A percentile compares a stretch with the other conserved stretches of the same genome.
phyloP scores from a whole-genome alignment of 2,888 invertebrate genomes.

The Ptychoptera albimana region DNA sequence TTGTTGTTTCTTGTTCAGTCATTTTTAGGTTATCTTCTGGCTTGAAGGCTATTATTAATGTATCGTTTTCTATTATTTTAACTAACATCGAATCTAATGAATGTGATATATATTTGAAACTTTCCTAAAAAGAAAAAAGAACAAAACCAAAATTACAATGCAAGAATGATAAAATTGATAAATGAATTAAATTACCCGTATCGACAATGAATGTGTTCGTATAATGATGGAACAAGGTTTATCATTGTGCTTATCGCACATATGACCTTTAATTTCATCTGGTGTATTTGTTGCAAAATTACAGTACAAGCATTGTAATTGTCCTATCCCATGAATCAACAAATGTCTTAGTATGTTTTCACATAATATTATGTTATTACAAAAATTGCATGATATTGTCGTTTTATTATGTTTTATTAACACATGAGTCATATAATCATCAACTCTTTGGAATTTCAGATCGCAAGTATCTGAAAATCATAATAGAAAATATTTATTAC shows the following conservation, averaged over 20 bases:
- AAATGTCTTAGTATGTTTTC: slow-evolving; percentile 23
- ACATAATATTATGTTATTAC: slow-evolving; percentile 3
- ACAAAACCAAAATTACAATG: neutral
- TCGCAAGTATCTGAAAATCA: slow-evolving; percentile 6
- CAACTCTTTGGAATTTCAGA: slow-evolving; percentile 5
- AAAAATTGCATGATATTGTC: slow-evolving; percentile 7
- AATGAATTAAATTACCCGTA: neutral
- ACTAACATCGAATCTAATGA: no score
- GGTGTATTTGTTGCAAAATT: slow-evolving; percentile 23
- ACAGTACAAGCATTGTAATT: slow-evolving; percentile 36
- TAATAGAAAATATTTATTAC: no score
- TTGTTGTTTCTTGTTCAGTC: no score
- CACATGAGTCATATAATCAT: slow-evolving; percentile 7
- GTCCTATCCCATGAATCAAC: slow-evolving; percentile 27
- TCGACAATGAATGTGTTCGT: neutral
- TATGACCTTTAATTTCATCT: slow-evolving; percentile 32
- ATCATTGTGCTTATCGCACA: slow-evolving; percentile 29
- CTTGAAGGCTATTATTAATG: no score
- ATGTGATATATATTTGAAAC: slow-evolving; percentile 13
- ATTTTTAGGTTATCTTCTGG: no score
- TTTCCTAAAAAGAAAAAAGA: slow-evolving; percentile 6
- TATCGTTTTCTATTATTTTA: no score
- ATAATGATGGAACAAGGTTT: slow-evolving; percentile 9
- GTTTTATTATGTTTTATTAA: neutral
- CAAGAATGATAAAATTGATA: neutral